A percentile compares a stretch with the other conserved stretches of the same genome.
Evolutionary conservation across 2,113 vertebrate genomes (phyloP).

Genomic region (Nettapus auritus): DNA sequence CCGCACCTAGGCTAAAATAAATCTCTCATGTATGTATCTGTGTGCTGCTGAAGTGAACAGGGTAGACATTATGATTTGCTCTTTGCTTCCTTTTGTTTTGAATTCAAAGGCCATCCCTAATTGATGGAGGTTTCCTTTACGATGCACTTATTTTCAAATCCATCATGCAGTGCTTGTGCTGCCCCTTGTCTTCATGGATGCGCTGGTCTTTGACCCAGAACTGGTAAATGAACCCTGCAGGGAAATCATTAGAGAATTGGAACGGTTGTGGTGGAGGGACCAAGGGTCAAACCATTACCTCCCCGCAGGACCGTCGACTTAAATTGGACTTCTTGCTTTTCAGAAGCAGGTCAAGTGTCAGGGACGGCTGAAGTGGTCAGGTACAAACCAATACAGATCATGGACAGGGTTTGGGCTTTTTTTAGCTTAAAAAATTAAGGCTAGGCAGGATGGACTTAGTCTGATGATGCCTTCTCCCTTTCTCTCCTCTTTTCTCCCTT

Average conservation of each 20-base stretch:
- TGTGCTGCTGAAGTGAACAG: slow-evolving; percentile 3
- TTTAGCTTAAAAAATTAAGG: slow-evolving; percentile 23
- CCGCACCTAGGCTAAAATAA: neutral
- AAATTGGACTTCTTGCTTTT: slow-evolving; percentile 70
- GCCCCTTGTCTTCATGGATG: slow-evolving; percentile 47
- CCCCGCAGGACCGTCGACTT: slow-evolving; percentile 41
- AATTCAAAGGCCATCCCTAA: slow-evolving; percentile 60
- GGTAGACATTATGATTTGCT: slow-evolving; percentile 5
- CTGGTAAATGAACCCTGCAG: slow-evolving; percentile 75
- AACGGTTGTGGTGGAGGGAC: slow-evolving; percentile 29
- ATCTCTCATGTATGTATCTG: neutral
- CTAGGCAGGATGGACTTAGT: neutral
- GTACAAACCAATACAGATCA: slow-evolving; percentile 3
- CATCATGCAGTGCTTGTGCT: slow-evolving; percentile 40
- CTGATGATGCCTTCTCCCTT: neutral
- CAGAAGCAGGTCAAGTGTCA: slow-evolving; percentile 58
- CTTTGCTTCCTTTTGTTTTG: slow-evolving; percentile 63
- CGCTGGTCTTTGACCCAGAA: slow-evolving; percentile 74
- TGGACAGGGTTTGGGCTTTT: neutral
- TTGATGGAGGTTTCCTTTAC: slow-evolving; percentile 66
- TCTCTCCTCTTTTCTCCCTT: neutral
- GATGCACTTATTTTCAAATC: slow-evolving; percentile 62
- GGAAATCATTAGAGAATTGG: slow-evolving; percentile 75
- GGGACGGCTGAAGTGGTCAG: slow-evolving; percentile 2
- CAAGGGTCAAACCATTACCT: slow-evolving; percentile 73